Percentiles rank a stretch among this genome's conserved stretches.
phyloP scores from a whole-genome alignment of 1,140 invertebrate genomes.

The Rhizoglyphus robini region DNA sequence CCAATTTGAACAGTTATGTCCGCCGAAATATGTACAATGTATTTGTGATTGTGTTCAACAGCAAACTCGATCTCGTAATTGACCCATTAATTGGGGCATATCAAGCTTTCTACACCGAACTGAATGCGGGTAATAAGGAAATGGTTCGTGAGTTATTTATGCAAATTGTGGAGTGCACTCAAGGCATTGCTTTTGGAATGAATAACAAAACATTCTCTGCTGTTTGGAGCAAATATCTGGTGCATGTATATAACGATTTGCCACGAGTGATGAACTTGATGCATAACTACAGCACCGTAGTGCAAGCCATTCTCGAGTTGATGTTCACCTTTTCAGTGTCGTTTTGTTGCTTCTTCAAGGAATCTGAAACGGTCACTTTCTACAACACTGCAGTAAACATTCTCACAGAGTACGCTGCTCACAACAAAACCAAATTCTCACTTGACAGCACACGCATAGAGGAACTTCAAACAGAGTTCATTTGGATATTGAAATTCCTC shows the following conservation, averaged over 20 bases:
- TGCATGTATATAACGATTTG: slow-evolving; percentile 14
- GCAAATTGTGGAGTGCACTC: slow-evolving; percentile 18
- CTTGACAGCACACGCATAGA: slow-evolving; percentile 45
- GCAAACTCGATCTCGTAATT: not conserved
- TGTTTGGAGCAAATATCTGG: slow-evolving; percentile 12
- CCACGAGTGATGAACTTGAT: slow-evolving; percentile 48
- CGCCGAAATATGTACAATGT: slow-evolving; percentile 8
- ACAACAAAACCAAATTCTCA: slow-evolving; percentile 37
- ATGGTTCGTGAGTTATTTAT: slow-evolving; percentile 8
- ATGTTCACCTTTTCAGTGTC: slow-evolving; percentile 33
- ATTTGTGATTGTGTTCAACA: slow-evolving; percentile 9
- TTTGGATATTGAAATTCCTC: slow-evolving; percentile 53
- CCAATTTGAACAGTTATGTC: not conserved
- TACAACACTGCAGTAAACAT: slow-evolving; percentile 48
- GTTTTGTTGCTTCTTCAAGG: slow-evolving; percentile 23
- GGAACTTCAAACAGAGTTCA: slow-evolving; percentile 55
- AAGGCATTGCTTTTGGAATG: slow-evolving; percentile 12
- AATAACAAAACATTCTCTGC: not conserved
- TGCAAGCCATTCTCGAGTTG: slow-evolving; percentile 60
- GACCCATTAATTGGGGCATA: slow-evolving; percentile 15
- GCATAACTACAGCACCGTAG: slow-evolving; percentile 65
- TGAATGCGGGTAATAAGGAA: not conserved
- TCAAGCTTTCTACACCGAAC: not conserved
- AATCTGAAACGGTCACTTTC: slow-evolving; percentile 40
- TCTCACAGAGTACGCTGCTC: slow-evolving; percentile 55